Evolutionary conservation across 2,888 invertebrate genomes (phyloP), one percentile per base, ranked within the genome.

Genomic region (Spodoptera exigua): DNA sequence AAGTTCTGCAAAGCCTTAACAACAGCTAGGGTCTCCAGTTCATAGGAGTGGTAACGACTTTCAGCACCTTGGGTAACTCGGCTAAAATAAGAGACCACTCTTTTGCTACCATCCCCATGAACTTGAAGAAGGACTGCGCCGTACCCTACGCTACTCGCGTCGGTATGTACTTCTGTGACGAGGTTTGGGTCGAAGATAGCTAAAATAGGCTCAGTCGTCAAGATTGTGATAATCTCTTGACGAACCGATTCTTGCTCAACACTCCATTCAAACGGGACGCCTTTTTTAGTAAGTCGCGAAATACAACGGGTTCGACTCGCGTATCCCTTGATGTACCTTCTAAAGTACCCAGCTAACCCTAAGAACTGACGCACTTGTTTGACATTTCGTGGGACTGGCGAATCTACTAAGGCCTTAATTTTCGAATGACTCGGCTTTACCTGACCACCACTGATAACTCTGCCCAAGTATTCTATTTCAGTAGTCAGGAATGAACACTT

Each of bases 1-100:
- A 77, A 78, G 40, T 76, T 37, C 18, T 70, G 65, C 9, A 76
- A 36, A 0, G 72, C 66, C 4, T 43, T 61, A 0, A 79, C 77
- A 0, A 78, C 48, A 0, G 66, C 68, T 1, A 62, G 41, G 4
- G 67, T 63, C 12, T 61, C 60, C 5, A 67, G 10, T 3, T 68
- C 63, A 4, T 61, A 64, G 0, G 44, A 53, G 14, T 55, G 61
- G 13, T 76, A 78, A 2, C 40, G 45, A 5, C 36, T 12, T 13
- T 78, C 77, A 0, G 77, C 70, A 0, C 71, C 74, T 3, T 70
- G 62, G 0, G 66, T 73, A 0, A 41, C 17, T 32, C 51, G 60
- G 41, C 72, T 67, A 35, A 54, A 68, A 21, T 74, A 77, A 1
- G 52, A 62, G 0, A 75, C 61, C 0, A 70, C 70, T 0, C 44